Percentiles rank a stretch among this genome's conserved stretches.
These are phyloP conservation scores for Actinemys pallida DNA, from an alignment of 2,113 vertebrate species.

Conservation along the genomic window DNA sequence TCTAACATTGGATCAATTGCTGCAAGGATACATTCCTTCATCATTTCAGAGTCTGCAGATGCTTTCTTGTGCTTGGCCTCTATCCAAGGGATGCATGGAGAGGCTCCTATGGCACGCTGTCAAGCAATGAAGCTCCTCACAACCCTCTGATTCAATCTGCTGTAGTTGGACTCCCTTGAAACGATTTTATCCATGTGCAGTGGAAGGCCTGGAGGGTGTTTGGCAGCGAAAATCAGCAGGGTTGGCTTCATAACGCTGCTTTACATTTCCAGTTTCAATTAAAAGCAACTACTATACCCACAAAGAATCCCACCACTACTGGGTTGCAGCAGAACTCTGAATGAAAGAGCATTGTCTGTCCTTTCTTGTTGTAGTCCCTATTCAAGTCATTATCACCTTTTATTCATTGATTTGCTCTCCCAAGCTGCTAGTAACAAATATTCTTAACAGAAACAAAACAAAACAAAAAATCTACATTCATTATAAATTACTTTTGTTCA, in stretches of 20 bases:
- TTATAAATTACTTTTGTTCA: background rate
- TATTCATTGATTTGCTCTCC: no score
- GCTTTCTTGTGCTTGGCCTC: background rate
- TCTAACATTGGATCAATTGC: background rate
- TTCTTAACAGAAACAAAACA: background rate
- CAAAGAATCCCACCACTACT: background rate
- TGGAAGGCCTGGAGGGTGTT: background rate
- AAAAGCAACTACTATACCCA: background rate
- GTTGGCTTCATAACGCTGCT: background rate
- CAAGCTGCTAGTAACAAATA: background rate
- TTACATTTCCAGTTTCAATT: background rate
- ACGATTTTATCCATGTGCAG: background rate
- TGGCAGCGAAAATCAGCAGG: background rate
- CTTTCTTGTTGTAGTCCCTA: background rate
- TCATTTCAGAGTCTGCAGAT: background rate
- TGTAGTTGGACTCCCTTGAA: background rate
- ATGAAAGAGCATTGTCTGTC: background rate
- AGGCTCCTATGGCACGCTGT: background rate
- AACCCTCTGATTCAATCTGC: background rate
- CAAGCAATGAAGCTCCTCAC: background rate
- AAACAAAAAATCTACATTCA: background rate
- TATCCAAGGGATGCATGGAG: background rate
- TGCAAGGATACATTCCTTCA: background rate
- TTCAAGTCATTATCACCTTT: background rate
- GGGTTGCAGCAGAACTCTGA: background rate